phyloP scores from a whole-genome alignment of 2,797 vertebrate species.

The Hoplostethus mediterraneus region DNA sequence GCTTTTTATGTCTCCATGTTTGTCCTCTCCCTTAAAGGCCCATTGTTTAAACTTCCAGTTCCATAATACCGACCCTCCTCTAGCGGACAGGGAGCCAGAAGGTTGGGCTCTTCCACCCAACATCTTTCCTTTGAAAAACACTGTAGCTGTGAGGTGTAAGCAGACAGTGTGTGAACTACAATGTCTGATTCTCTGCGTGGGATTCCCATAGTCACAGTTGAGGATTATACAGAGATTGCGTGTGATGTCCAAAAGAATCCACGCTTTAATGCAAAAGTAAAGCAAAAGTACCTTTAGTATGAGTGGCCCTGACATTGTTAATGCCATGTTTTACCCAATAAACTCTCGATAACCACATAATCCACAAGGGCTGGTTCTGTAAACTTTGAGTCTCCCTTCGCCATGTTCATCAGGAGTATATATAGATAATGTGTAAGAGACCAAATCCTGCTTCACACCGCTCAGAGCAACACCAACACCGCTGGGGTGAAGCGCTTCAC shows the following conservation, averaged over 20 bases:
- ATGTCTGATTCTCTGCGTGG: slow-evolving; percentile 7
- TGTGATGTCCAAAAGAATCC: not conserved
- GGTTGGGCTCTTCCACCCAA: slow-evolving; percentile 30
- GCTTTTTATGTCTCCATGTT: slow-evolving; percentile 33
- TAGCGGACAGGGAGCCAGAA: slow-evolving; percentile 30
- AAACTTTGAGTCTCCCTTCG: slow-evolving; percentile 16
- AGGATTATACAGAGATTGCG: slow-evolving; percentile 19
- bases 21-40: slow-evolving; percentile 45
- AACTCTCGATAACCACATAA: slow-evolving; percentile 31
- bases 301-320: slow-evolving; percentile 22
- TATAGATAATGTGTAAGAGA: slow-evolving; percentile 19
- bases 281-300: not conserved
- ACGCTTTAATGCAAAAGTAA: not conserved
- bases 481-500: slow-evolving; percentile 39
- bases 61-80: slow-evolving; percentile 47
- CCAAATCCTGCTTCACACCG: slow-evolving; percentile 53
- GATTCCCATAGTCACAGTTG: slow-evolving; percentile 9
- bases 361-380: slow-evolving; percentile 21
- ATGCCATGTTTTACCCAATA: slow-evolving; percentile 6
- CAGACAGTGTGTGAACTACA: slow-evolving; percentile 1
- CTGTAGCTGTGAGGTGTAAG: not conserved
- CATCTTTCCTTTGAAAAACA: not conserved
- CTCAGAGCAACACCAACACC: slow-evolving; percentile 39
- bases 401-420: slow-evolving; percentile 6
- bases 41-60: slow-evolving; percentile 72